Conservation (phyloP, 2,113 vertebrate species). For the Melozone crissalis region DNA sequence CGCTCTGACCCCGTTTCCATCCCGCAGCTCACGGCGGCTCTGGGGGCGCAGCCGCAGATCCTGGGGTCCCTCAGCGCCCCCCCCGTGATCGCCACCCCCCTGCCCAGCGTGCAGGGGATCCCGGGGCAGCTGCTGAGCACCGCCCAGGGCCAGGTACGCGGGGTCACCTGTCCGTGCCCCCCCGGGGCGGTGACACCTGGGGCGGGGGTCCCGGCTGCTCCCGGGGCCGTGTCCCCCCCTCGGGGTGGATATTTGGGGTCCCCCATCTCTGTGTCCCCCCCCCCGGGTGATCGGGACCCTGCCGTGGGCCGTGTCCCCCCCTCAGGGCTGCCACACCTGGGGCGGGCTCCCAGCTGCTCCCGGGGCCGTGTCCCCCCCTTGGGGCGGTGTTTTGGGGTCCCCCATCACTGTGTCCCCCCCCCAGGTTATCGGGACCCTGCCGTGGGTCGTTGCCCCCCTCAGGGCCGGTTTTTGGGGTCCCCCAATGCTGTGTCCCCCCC, state of each 20-base stretch:
- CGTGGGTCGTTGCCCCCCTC: no score
- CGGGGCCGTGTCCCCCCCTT: no score
- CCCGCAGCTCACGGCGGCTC: slow-evolving; percentile 86
- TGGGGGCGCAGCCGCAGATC: slow-evolving; percentile 85
- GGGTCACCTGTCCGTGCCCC: not conserved
- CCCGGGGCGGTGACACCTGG: not conserved
- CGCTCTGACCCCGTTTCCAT: not conserved
- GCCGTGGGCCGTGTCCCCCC: slow-evolving; percentile 74
- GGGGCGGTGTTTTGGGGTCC: no score
- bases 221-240: not conserved
- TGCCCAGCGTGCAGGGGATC: slow-evolving; percentile 87
- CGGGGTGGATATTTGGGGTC: no score
- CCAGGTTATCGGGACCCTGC: no score
- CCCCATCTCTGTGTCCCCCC: not conserved
- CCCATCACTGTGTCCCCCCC: no score
- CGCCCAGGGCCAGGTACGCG: slow-evolving; percentile 89
- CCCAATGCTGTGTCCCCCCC: no score
- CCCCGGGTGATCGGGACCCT: slow-evolving; percentile 90
- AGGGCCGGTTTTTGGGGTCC: no score
- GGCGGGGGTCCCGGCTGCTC: not conserved
- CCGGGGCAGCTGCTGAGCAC: slow-evolving; percentile 93
- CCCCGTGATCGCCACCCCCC: slow-evolving; percentile 86
- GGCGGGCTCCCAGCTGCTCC: no score
- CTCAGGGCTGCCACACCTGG: no score
- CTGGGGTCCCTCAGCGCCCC: slow-evolving; percentile 88